Percentiles rank a stretch among this genome's conserved stretches.
Evolutionary conservation across 2,797 vertebrate species (phyloP).

Genomic region (Chrysocyon brachyurus): DNA sequence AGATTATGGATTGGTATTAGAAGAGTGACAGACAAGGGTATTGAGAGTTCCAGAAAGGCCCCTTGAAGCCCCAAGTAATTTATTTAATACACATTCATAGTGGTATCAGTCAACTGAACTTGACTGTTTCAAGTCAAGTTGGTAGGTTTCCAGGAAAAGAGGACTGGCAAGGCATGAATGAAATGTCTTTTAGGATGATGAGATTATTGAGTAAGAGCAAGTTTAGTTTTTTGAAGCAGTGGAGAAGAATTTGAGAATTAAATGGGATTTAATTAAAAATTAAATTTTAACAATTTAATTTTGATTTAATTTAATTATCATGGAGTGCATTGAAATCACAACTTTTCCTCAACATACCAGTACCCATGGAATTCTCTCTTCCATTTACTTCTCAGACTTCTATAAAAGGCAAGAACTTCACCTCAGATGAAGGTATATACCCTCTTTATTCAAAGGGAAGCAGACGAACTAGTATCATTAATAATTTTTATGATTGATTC

Average conservation of each 20-base stretch:
- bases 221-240: neutral
- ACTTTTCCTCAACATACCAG: neutral
- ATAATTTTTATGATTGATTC: neutral
- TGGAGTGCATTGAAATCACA: neutral
- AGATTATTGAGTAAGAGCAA: neutral
- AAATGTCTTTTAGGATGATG: neutral
- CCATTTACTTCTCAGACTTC: neutral
- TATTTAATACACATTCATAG: neutral
- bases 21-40: neutral
- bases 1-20: neutral
- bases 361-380: neutral
- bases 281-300: no score
- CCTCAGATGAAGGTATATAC: neutral
- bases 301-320: no score
- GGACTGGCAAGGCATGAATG: neutral
- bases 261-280: neutral
- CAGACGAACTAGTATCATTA: neutral
- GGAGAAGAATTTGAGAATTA: neutral
- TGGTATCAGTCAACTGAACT: neutral
- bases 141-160: neutral
- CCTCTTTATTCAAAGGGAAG: neutral
- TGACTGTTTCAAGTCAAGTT: conserved; percentile 8
- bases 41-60: neutral
- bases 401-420: neutral
- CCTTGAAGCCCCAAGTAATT: neutral